phyloP scores from a whole-genome alignment of 1,140 invertebrate genomes.

The Magallana angulata region DNA sequence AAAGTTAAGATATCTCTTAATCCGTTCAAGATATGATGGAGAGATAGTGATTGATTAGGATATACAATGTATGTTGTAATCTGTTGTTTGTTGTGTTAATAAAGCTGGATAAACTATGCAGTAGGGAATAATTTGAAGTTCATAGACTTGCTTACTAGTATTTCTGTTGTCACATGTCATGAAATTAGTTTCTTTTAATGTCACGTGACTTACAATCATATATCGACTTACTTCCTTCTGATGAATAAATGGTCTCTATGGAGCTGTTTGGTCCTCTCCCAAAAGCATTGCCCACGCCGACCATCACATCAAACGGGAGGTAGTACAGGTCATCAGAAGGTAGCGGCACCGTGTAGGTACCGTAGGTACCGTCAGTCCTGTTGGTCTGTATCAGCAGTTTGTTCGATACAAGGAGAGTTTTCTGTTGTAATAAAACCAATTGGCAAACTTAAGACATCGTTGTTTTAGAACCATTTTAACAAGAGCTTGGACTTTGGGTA shows the following conservation, averaged over 20 bases:
- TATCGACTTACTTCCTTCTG: conserved; percentile 86
- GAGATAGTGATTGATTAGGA: too few relatives aligned
- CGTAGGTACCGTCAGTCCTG: neutral
- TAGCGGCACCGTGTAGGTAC: neutral
- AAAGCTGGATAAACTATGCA: too few relatives aligned
- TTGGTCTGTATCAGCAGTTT: neutral
- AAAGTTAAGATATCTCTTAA: too few relatives aligned
- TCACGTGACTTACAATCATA: neutral
- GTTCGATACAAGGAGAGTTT: neutral
- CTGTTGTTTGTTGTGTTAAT: too few relatives aligned
- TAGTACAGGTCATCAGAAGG: conserved; percentile 83
- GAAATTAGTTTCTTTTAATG: neutral
- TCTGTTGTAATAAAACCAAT: neutral
- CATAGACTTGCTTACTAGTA: neutral
- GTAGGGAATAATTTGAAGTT: neutral
- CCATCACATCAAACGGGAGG: conserved; percentile 93
- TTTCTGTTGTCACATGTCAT: neutral
- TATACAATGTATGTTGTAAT: too few relatives aligned
- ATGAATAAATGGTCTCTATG: conserved; percentile 89
- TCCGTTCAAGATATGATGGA: too few relatives aligned
- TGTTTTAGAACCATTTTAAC: neutral
- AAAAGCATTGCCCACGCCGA: conserved; percentile 88
- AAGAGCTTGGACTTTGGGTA: too few relatives aligned
- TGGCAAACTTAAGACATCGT: neutral
- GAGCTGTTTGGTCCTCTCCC: conserved; percentile 91